These are phyloP conservation scores for Drosophila prolongata DNA, from an alignment of 2,888 invertebrate genomes.

Conservation along the genomic window DNA sequence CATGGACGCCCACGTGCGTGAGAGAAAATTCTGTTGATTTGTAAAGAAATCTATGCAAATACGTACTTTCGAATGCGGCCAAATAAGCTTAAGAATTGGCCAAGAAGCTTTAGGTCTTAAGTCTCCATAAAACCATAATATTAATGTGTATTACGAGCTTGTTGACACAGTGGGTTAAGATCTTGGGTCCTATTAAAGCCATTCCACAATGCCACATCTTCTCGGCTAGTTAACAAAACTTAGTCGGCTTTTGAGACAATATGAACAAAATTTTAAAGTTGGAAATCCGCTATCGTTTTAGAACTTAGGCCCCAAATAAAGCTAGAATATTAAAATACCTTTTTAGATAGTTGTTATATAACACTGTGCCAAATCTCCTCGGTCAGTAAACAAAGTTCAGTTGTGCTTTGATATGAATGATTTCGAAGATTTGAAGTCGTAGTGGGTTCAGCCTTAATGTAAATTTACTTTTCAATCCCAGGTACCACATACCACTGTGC, in stretches of 20 bases:
- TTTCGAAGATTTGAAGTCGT: too few relatives aligned
- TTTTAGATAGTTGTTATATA: not conserved
- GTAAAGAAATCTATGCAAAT: constrained; percentile 40
- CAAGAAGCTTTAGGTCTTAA: not conserved
- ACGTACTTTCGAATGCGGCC: constrained; percentile 35
- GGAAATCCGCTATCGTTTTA: not conserved
- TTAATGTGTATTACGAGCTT: not conserved
- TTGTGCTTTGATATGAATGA: too few relatives aligned
- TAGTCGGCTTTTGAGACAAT: constrained; percentile 21
- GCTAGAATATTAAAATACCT: too few relatives aligned
- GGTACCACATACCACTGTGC: constrained; percentile 47
- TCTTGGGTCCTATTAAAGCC: not conserved
- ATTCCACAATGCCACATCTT: constrained; percentile 60
- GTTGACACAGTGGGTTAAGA: too few relatives aligned
- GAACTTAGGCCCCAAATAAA: too few relatives aligned
- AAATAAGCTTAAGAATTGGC: constrained; percentile 11
- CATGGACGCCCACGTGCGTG: constrained; percentile 17
- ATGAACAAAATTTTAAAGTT: not conserved
- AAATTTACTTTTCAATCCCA: too few relatives aligned
- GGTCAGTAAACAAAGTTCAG: too few relatives aligned
- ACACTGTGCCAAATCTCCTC: not conserved
- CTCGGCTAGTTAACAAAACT: constrained; percentile 57
- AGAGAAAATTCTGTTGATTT: constrained; percentile 42
- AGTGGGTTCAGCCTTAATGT: too few relatives aligned
- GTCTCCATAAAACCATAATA: not conserved